Conservation (phyloP, 2,113 vertebrate genomes). For the Hyperoodon ampullatus region DNA sequence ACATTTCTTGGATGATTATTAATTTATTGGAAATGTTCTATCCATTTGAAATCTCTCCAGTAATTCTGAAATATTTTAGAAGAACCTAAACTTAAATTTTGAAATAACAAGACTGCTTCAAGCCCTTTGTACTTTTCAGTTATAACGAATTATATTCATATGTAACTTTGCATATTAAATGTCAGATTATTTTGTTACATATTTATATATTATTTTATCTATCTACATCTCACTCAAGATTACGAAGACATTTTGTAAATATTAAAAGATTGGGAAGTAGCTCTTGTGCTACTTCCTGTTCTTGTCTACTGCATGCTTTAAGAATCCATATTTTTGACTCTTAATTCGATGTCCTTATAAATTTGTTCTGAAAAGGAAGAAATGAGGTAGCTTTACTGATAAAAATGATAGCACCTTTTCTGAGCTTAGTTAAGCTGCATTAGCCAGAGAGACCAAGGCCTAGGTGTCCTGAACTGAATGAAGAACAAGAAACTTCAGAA, state of each 20-base stretch:
- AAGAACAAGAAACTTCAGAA: not conserved
- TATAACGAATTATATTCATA: not conserved
- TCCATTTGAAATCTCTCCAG: not conserved
- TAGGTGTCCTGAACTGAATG: not conserved
- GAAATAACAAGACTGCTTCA: not conserved
- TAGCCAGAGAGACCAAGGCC: not conserved
- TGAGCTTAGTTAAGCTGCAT: not conserved
- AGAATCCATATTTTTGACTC: not conserved
- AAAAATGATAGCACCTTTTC: not conserved
- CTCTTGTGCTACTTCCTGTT: not conserved
- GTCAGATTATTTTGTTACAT: not conserved
- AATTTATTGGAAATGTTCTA: not conserved
- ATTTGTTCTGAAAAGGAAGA: not conserved
- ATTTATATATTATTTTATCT: not conserved
- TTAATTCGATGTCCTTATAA: not conserved
- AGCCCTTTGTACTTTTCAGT: not conserved
- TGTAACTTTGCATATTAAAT: not conserved
- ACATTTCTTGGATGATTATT: not conserved
- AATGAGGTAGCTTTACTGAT: not conserved
- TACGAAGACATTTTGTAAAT: not conserved
- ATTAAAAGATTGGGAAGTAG: not conserved
- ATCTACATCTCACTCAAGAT: not conserved
- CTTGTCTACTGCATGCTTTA: not conserved
- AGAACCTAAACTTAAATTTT: not conserved
- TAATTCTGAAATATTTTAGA: not conserved